These are phyloP conservation scores for Halocynthia aurantium DNA, from an alignment of 23 tunicate species.

Conservation along the genomic window DNA sequence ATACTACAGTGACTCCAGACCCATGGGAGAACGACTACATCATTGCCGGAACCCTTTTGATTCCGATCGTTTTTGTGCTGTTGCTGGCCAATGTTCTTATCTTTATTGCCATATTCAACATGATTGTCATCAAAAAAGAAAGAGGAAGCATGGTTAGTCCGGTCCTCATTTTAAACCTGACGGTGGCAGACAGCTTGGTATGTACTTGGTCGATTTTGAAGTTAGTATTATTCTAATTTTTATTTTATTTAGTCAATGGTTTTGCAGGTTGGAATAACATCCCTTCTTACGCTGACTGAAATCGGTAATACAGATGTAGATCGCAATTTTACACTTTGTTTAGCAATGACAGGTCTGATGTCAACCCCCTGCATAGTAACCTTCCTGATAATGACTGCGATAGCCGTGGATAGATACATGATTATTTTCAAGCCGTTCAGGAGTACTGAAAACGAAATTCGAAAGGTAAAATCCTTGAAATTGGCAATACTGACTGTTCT, in stretches of 20 bases:
- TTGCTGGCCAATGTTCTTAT: conserved; percentile 32
- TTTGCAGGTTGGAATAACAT: conserved; percentile 40
- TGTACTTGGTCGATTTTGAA: conserved; percentile 14
- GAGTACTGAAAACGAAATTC: not conserved
- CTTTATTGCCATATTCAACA: conserved; percentile 33
- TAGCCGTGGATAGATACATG: conserved; percentile 57
- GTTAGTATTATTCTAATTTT: not conserved
- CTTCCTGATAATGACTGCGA: conserved; percentile 50
- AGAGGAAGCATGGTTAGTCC: conserved; percentile 4
- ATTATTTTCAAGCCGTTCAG: conserved; percentile 11
- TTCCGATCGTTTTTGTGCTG: conserved; percentile 8
- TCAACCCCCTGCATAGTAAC: conserved; percentile 46
- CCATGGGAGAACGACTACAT: conserved; percentile 15
- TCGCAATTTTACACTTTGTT: not conserved
- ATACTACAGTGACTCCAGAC: not conserved
- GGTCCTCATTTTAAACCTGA: conserved; percentile 51
- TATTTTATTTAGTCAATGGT: not conserved
- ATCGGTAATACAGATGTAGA: not conserved
- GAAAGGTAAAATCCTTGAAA: not conserved
- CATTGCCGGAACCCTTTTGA: conserved; percentile 15
- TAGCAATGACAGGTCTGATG: conserved; percentile 20
- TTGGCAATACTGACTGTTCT: too few relatives aligned
- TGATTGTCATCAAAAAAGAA: conserved; percentile 12
- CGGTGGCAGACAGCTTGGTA: conserved; percentile 71
- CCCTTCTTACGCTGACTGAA: conserved; percentile 22